A percentile compares a stretch with the other conserved stretches of the same genome.
Conservation (phyloP, 2,113 vertebrate species). For the Dipodomys spectabilis region DNA sequence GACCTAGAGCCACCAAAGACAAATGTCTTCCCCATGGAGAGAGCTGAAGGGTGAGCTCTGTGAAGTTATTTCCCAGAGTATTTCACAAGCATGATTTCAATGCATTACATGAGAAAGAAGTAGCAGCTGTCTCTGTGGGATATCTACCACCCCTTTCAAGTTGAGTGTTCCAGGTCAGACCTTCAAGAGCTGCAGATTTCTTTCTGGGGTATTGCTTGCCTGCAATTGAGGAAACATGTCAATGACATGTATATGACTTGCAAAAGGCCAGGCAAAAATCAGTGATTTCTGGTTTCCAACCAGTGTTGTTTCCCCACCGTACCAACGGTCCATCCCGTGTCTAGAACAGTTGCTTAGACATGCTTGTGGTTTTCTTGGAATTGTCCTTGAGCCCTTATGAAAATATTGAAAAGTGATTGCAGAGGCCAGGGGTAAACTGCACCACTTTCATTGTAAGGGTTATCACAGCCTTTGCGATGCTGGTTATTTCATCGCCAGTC, state of each 20-base stretch:
- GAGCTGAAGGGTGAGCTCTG: not conserved
- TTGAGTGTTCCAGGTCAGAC: not conserved
- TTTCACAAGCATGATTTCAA: not conserved
- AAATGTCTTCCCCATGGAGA: not conserved
- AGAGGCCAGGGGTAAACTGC: not conserved
- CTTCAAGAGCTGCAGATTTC: not conserved
- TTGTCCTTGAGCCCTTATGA: not conserved
- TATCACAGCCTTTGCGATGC: slow-evolving; percentile 1
- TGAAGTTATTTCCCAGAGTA: not conserved
- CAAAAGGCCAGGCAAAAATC: not conserved
- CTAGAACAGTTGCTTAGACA: not conserved
- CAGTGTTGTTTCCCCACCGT: not conserved
- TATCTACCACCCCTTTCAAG: not conserved
- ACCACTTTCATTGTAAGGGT: not conserved
- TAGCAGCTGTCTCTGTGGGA: not conserved
- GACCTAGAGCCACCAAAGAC: not conserved
- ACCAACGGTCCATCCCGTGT: not conserved
- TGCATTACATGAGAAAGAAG: not conserved
- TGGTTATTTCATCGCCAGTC: not conserved
- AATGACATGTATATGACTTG: not conserved
- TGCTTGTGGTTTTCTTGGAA: not conserved
- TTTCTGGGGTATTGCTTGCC: not conserved
- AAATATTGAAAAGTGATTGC: not conserved
- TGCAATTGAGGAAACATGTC: not conserved
- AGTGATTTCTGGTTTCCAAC: not conserved